Conservation (phyloP, 2,888 invertebrate genomes). For the Cantharis lateralis region DNA sequence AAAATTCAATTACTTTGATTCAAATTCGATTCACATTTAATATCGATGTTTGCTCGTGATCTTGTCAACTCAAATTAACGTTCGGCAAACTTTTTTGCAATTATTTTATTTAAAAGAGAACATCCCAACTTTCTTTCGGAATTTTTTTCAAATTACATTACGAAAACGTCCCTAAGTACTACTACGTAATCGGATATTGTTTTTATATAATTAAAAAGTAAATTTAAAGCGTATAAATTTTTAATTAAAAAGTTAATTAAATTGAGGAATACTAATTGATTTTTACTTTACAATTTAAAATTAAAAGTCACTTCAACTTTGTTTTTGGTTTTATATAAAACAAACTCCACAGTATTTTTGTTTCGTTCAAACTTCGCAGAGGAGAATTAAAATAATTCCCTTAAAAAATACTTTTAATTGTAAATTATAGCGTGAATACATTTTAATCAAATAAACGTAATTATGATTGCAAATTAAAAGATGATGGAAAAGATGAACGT, state of each 20-base stretch:
- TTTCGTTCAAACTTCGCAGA: background rate
- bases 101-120: background rate
- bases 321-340: background rate
- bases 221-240: slow-evolving; percentile 37
- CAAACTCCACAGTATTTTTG: background rate
- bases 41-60: slow-evolving; percentile 42
- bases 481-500: slow-evolving; percentile 24
- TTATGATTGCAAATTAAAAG: slow-evolving; percentile 25
- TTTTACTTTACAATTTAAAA: slow-evolving; percentile 32
- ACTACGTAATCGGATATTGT: slow-evolving; percentile 40
- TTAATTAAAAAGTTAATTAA: slow-evolving; percentile 43
- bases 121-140: background rate
- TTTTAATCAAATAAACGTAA: slow-evolving; percentile 26
- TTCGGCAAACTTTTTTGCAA: slow-evolving; percentile 29
- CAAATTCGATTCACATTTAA: slow-evolving; percentile 44
- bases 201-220: slow-evolving; percentile 43
- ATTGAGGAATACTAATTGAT: slow-evolving; percentile 43
- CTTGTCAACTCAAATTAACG: slow-evolving; percentile 41
- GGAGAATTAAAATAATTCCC: background rate
- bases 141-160: slow-evolving; percentile 20
- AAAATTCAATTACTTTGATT: slow-evolving; percentile 41
- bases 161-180: background rate
- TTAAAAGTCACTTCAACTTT: slow-evolving; percentile 5
- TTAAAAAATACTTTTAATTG: background rate
- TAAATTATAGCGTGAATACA: slow-evolving; percentile 2